Percentiles rank a stretch among this genome's conserved stretches.
Evolutionary conservation across 2,113 vertebrate species (phyloP).

Genomic region (Hypomesus transpacificus): DNA sequence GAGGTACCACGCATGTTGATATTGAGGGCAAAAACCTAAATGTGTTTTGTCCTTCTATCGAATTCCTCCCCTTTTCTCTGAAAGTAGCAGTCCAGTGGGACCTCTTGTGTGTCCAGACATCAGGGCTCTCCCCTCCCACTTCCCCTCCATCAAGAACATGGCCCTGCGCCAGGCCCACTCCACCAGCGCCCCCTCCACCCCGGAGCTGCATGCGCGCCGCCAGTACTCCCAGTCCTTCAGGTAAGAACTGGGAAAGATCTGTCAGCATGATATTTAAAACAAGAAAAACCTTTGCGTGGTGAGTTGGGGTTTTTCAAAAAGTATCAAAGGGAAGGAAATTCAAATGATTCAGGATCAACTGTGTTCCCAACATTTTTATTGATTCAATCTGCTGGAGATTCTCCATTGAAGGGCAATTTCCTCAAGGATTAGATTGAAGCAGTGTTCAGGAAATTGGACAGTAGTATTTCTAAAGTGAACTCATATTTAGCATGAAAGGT

Average conservation of each 20-base stretch:
- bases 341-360: no score
- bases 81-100: conserved; percentile 71
- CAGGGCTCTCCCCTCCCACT: conserved; percentile 62
- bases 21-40: no score
- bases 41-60: not conserved
- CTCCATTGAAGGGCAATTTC: no score
- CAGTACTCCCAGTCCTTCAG: conserved; percentile 80
- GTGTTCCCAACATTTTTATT: no score
- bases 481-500: no score
- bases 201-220: conserved; percentile 75
- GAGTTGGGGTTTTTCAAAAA: not conserved
- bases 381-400: no score
- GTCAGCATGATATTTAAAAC: no score
- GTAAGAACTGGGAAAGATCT: conserved; percentile 46
- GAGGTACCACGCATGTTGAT: no score
- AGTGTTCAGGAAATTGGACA: no score
- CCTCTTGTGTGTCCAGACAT: conserved; percentile 48
- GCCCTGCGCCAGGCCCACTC: conserved; percentile 67
- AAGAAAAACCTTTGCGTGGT: no score
- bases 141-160: conserved; percentile 59
- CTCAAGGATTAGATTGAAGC: no score
- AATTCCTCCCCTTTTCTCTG: not conserved
- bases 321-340: not conserved
- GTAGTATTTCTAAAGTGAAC: no score
- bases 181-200: conserved; percentile 79